These are phyloP conservation scores for Lethrus apterus DNA, from an alignment of 1,140 invertebrate species.

Conservation along the genomic window DNA sequence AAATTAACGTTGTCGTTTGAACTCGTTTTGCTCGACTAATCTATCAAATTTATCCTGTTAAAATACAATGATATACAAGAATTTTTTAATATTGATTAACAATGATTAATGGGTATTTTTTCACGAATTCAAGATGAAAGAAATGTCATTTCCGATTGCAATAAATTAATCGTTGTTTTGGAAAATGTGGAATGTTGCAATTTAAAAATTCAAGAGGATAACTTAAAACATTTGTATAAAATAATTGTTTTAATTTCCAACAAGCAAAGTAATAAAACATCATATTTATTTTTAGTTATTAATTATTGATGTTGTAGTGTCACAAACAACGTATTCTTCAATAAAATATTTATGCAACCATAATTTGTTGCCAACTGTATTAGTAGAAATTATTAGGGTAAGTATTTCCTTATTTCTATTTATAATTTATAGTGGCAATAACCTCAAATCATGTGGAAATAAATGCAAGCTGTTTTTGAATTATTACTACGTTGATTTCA, in stretches of 20 bases:
- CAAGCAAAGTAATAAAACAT: background rate
- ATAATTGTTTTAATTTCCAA: background rate
- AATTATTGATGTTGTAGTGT: background rate
- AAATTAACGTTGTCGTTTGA: no score
- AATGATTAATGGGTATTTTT: no score
- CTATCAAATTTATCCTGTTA: no score
- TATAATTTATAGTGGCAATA: no score
- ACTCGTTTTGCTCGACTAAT: no score
- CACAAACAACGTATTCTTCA: background rate
- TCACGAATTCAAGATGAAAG: background rate
- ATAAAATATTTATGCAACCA: constrained; percentile 1
- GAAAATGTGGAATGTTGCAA: background rate
- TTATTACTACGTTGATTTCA: no score
- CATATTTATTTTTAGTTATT: background rate
- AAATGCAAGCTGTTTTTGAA: no score
- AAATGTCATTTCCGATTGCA: background rate
- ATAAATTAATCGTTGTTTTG: background rate
- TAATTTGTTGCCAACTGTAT: background rate
- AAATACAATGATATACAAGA: no score
- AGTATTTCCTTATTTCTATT: no score
- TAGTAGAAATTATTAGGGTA: background rate
- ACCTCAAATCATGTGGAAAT: no score
- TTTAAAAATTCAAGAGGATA: background rate
- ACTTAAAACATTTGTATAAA: constrained; percentile 1
- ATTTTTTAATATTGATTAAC: no score